phyloP scores from a whole-genome alignment of 2,888 invertebrate genomes.

The Polyommatus icarus region DNA sequence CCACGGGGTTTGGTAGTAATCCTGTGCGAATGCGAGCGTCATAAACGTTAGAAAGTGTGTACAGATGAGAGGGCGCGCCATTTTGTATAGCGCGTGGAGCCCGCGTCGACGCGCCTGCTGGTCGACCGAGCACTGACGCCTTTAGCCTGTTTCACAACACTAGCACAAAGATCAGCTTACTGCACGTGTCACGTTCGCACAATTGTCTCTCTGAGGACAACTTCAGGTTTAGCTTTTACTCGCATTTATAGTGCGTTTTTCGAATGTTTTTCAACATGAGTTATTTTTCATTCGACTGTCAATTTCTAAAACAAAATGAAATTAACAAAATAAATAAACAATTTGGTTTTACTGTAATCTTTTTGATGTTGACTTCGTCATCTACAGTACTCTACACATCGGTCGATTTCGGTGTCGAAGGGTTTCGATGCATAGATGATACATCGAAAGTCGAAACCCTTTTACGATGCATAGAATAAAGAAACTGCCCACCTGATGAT shows the following conservation, averaged over 20 bases:
- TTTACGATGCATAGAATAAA: no score
- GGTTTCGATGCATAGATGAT: no score
- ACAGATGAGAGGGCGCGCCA: conserved; percentile 61
- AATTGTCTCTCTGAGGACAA: conserved; percentile 39
- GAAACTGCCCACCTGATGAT: no score
- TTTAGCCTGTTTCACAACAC: conserved; percentile 66
- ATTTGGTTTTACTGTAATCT: background rate
- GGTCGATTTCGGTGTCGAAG: no score
- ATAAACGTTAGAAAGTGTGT: conserved; percentile 57
- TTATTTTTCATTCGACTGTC: background rate
- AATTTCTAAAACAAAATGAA: background rate
- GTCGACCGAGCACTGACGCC: conserved; percentile 70
- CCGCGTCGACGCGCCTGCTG: conserved; percentile 62
- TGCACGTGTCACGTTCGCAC: conserved; percentile 32
- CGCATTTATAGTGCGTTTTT: no score
- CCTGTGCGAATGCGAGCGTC: conserved; percentile 57
- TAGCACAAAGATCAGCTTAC: conserved; percentile 55
- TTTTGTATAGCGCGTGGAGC: conserved; percentile 60
- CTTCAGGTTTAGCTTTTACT: background rate
- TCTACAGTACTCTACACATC: background rate
- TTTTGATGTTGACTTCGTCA: background rate
- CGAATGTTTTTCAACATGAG: background rate
- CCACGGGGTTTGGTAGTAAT: conserved; percentile 61
- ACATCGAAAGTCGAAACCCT: no score
- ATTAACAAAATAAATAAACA: background rate